Evolutionary conservation across 92 coral and sea anemone genomes (phyloP).

Genomic region (Parazoanthus swiftii): DNA sequence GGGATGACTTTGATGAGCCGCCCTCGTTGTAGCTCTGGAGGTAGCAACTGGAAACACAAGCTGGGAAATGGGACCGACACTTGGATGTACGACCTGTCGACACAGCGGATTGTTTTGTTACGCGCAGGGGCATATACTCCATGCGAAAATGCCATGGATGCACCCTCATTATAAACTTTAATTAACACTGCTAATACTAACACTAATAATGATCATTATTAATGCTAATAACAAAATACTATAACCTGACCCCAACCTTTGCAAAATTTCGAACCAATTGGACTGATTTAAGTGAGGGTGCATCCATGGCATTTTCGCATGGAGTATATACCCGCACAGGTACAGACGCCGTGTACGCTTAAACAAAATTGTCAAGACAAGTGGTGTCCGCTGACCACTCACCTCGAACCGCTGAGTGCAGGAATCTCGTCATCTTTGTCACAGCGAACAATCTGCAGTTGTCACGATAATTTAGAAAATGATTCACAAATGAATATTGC

Average conservation of each 20-base stretch:
- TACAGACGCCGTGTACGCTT: background rate
- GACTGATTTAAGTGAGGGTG: too few species aligned
- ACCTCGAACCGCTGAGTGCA: conserved; percentile 72
- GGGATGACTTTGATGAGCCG: conserved; percentile 81
- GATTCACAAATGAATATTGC: background rate
- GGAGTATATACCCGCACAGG: background rate
- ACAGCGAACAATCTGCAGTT: conserved; percentile 71
- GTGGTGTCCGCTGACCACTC: background rate
- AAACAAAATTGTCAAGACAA: background rate
- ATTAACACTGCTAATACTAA: too few species aligned
- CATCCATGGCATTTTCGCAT: too few species aligned
- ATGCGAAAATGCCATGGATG: too few species aligned
- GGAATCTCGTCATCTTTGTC: conserved; percentile 89
- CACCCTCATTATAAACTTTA: too few species aligned
- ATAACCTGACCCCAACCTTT: too few species aligned
- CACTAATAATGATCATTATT: too few species aligned
- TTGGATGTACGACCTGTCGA: conserved; percentile 74
- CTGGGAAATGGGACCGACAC: conserved; percentile 81
- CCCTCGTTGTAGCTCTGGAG: conserved; percentile 84
- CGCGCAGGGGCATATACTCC: too few species aligned
- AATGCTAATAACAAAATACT: too few species aligned
- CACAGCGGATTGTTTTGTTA: too few species aligned
- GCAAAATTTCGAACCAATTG: too few species aligned
- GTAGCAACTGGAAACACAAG: conserved; percentile 72
- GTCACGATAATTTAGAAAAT: background rate